Percentiles rank a stretch among this genome's conserved stretches.
These are phyloP conservation scores for Melanargia galathea DNA, from an alignment of 2,888 invertebrate species.

Conservation along the genomic window DNA sequence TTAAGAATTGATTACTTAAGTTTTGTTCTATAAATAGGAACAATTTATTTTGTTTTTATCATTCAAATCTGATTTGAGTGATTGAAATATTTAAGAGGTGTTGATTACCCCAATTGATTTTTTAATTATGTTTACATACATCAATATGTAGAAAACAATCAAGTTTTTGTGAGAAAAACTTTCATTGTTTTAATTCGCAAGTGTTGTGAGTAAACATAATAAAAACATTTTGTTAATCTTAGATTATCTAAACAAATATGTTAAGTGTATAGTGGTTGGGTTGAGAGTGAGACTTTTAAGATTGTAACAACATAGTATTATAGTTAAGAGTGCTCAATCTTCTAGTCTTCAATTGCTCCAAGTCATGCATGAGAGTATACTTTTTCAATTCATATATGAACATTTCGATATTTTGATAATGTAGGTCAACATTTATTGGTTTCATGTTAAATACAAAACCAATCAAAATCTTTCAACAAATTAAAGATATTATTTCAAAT, in stretches of 20 bases:
- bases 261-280: background rate
- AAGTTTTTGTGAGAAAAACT: conserved; percentile 37
- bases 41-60: conserved; percentile 6
- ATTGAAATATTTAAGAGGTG: conserved; percentile 18
- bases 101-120: conserved; percentile 14
- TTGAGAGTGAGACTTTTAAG: background rate
- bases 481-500: no score
- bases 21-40: background rate
- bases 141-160: conserved; percentile 17
- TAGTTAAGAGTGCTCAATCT: no score
- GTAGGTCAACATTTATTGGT: no score
- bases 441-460: no score
- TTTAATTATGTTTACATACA: conserved; percentile 14
- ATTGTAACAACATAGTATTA: no score
- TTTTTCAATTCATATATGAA: no score
- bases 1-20: conserved; percentile 22
- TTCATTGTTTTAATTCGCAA: conserved; percentile 9
- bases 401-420: no score
- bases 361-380: no score
- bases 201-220: conserved; percentile 7
- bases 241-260: background rate
- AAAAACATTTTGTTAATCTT: background rate
- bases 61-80: conserved; percentile 27
- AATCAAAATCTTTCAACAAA: no score
- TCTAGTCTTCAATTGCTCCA: no score